phyloP scores from a whole-genome alignment of 2,113 vertebrate species.

The Alligator mississippiensis region DNA sequence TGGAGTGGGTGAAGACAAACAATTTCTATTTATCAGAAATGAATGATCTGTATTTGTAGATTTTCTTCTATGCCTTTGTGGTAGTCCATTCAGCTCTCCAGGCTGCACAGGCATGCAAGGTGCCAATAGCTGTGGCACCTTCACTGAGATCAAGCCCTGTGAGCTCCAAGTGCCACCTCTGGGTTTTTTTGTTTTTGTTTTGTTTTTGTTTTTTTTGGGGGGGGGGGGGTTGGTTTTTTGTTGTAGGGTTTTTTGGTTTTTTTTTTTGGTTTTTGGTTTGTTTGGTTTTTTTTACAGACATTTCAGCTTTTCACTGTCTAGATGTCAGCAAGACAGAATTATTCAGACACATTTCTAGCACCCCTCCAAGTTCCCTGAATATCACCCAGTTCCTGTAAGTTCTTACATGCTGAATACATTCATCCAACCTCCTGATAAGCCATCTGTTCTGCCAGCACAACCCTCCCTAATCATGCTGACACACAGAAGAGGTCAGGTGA shows the following conservation, averaged over 20 bases:
- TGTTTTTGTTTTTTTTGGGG: too few relatives aligned
- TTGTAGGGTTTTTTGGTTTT: too few relatives aligned
- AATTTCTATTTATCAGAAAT: too few relatives aligned
- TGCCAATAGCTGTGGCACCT: neutral
- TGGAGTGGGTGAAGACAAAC: too few relatives aligned
- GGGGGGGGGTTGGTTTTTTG: too few relatives aligned
- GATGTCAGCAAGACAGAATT: neutral
- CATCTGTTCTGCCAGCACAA: neutral
- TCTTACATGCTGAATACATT: too few relatives aligned
- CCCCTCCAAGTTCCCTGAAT: neutral
- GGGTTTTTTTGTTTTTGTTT: neutral
- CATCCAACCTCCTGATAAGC: neutral
- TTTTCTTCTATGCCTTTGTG: too few relatives aligned
- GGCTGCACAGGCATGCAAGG: neutral
- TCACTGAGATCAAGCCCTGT: neutral
- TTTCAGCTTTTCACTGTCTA: neutral
- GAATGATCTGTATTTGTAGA: too few relatives aligned
- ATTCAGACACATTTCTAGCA: neutral
- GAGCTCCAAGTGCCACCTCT: neutral
- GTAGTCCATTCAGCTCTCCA: neutral
- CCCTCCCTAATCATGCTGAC: neutral
- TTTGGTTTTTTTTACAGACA: neutral
- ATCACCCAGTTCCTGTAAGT: neutral
- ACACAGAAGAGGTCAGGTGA: neutral
- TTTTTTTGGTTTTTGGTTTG: too few relatives aligned